phyloP scores from a whole-genome alignment of 1,140 invertebrate genomes.

The Polyergus mexicanus region DNA sequence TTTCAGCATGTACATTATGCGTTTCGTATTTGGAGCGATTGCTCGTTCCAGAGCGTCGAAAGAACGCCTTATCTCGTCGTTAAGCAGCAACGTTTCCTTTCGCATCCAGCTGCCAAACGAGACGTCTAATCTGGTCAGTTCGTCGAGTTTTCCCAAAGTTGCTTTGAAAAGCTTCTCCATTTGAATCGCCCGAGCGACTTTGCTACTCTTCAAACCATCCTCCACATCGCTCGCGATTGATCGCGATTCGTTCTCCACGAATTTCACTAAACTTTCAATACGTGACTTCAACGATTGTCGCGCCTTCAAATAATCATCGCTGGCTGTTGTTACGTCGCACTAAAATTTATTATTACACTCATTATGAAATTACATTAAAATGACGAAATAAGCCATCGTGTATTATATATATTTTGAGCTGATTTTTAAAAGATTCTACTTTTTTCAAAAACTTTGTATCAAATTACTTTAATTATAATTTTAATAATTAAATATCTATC shows the following conservation, averaged over 20 bases:
- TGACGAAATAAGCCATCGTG: background rate
- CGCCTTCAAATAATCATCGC: slow-evolving; percentile 59
- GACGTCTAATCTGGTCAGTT: slow-evolving; percentile 56
- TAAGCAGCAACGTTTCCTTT: slow-evolving; percentile 50
- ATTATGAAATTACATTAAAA: background rate
- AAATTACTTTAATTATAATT: background rate
- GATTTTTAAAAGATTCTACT: background rate
- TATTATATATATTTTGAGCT: background rate
- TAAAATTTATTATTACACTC: slow-evolving; percentile 39
- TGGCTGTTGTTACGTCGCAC: slow-evolving; percentile 47
- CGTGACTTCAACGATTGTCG: slow-evolving; percentile 10
- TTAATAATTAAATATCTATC: background rate
- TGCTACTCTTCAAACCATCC: background rate
- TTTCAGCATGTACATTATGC: slow-evolving; percentile 39
- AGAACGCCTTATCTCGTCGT: slow-evolving; percentile 47
- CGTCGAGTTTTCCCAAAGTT: slow-evolving; percentile 42
- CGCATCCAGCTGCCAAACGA: slow-evolving; percentile 56
- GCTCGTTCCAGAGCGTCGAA: slow-evolving; percentile 49
- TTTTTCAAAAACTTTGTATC: too few species aligned
- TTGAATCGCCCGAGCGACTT: background rate
- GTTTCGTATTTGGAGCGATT: background rate
- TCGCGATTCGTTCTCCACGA: slow-evolving; percentile 34
- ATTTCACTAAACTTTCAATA: slow-evolving; percentile 29
- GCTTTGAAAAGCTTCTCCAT: slow-evolving; percentile 26
- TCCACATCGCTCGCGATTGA: background rate